phyloP scores from a whole-genome alignment of 2,888 invertebrate species.

The Apotomis capreana region DNA sequence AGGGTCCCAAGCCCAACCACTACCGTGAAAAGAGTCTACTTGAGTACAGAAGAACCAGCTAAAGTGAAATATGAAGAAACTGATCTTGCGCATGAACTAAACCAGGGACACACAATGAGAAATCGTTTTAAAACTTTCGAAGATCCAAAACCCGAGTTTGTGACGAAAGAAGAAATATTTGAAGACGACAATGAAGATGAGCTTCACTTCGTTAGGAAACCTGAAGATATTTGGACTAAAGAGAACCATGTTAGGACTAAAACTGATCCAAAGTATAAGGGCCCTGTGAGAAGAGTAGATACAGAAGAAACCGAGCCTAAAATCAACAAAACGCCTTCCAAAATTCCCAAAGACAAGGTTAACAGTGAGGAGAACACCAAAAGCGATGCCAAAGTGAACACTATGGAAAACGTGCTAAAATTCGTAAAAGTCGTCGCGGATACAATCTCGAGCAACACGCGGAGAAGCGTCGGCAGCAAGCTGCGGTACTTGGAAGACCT shows the following conservation, averaged over 20 bases:
- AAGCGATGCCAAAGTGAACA: constrained; percentile 52
- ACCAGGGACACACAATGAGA: constrained; percentile 18
- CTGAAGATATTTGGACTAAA: constrained; percentile 28
- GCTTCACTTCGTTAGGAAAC: constrained; percentile 18
- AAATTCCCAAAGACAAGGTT: constrained; percentile 4
- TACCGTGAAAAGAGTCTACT: constrained; percentile 29
- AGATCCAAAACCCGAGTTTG: constrained; percentile 35
- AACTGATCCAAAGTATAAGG: constrained; percentile 22
- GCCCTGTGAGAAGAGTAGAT: constrained; percentile 26
- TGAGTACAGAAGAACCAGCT: constrained; percentile 34
- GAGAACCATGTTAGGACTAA: constrained; percentile 14
- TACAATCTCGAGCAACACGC: constrained; percentile 69
- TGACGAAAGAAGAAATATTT: constrained; percentile 41
- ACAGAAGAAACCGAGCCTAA: constrained; percentile 1
- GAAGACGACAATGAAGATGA: constrained; percentile 23
- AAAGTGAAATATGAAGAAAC: constrained; percentile 36
- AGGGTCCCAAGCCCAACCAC: constrained; percentile 50
- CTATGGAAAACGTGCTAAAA: constrained; percentile 63
- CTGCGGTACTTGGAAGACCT: constrained; percentile 83
- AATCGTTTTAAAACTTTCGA: constrained; percentile 20
- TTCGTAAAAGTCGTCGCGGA: constrained; percentile 69
- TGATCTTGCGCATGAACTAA: constrained; percentile 26
- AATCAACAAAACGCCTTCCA: not conserved
- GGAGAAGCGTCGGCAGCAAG: constrained; percentile 79
- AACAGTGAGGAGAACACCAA: constrained; percentile 26